Percentiles rank a stretch among this genome's conserved stretches.
phyloP scores from a whole-genome alignment of 2,797 vertebrate genomes.

The Chelmon rostratus region DNA sequence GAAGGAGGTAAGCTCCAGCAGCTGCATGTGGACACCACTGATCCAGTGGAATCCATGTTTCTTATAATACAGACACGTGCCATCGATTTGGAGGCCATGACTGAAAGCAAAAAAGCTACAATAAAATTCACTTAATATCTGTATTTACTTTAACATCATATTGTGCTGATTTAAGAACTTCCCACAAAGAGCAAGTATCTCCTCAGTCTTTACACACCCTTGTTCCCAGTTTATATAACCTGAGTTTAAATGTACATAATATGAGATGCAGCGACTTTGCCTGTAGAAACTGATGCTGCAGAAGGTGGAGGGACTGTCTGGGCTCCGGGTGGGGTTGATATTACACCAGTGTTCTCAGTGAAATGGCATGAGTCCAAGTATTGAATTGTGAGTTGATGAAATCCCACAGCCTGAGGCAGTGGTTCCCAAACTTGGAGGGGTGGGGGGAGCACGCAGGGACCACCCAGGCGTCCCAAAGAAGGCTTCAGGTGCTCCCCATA shows the following conservation, averaged over 20 bases:
- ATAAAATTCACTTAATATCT: neutral
- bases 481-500: slow-evolving; percentile 30
- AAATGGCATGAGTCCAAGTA: slow-evolving; percentile 62
- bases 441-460: slow-evolving; percentile 26
- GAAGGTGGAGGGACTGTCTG: slow-evolving; percentile 18
- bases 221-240: neutral
- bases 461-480: slow-evolving; percentile 30
- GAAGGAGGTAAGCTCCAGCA: slow-evolving; percentile 81
- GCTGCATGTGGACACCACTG: neutral
- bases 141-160: neutral
- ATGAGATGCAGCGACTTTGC: neutral
- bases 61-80: neutral
- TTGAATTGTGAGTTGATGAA: slow-evolving; percentile 57
- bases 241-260: neutral
- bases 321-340: slow-evolving; percentile 62
- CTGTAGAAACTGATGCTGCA: slow-evolving; percentile 23
- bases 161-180: neutral
- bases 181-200: neutral
- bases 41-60: neutral
- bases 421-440: slow-evolving; percentile 1
- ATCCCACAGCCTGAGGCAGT: slow-evolving; percentile 40
- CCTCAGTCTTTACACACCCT: neutral
- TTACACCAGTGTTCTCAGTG: slow-evolving; percentile 55
- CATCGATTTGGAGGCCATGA: accelerated
- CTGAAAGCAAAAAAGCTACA: neutral